Evolutionary conservation across 2,113 vertebrate genomes (phyloP).

Genomic region (Glaucidium brasilianum): DNA sequence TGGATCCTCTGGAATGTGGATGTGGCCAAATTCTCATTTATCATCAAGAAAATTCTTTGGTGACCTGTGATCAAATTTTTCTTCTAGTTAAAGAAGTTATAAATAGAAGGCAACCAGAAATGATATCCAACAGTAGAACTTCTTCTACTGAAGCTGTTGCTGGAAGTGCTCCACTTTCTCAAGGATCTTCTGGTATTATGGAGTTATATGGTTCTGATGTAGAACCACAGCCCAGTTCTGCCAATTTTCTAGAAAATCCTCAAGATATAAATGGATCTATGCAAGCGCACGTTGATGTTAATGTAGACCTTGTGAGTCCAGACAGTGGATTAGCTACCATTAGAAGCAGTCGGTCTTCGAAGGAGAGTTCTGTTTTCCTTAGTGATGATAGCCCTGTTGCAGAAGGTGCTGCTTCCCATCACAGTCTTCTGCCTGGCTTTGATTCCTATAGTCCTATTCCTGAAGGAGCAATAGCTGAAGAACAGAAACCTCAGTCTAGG

Average conservation of each 20-base stretch:
- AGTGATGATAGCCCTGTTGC: conserved; percentile 91
- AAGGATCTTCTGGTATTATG: conserved; percentile 91
- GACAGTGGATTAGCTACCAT: conserved; percentile 93
- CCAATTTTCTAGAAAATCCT: conserved; percentile 79
- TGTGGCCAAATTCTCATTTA: conserved; percentile 84
- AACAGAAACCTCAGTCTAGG: conserved; percentile 73
- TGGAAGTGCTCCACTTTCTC: conserved; percentile 91
- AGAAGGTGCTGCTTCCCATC: conserved; percentile 78
- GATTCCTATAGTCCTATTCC: conserved; percentile 80
- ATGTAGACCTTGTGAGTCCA: conserved; percentile 87
- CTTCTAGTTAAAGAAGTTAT: conserved; percentile 85
- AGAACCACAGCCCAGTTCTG: conserved; percentile 79
- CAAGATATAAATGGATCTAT: conserved; percentile 73
- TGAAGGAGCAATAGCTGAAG: conserved; percentile 79
- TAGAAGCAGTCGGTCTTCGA: conserved; percentile 91
- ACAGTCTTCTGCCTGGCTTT: conserved; percentile 82
- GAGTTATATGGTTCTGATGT: conserved; percentile 89
- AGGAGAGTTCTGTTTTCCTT: conserved; percentile 93
- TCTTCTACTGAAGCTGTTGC: conserved; percentile 94
- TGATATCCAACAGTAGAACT: conserved; percentile 86
- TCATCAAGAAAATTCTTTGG: conserved; percentile 71
- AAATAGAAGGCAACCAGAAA: conserved; percentile 78
- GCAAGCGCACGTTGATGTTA: conserved; percentile 79
- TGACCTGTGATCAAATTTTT: conserved; percentile 81
- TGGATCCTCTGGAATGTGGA: conserved; percentile 78